Conservation (phyloP, 1,140 invertebrate genomes). For the Leptonema lineaticorne region DNA sequence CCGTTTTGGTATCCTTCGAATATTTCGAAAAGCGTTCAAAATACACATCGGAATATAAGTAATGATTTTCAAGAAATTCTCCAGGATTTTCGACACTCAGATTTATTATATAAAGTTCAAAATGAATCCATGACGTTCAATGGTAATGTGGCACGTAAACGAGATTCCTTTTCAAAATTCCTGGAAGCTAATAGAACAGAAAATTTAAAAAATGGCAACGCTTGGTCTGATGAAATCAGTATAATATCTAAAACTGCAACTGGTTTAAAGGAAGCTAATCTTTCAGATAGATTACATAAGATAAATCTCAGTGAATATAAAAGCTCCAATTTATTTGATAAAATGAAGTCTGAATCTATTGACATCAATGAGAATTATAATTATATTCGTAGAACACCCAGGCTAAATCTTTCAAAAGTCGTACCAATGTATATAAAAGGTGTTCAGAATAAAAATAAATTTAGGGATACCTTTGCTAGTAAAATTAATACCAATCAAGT, state of each 20-base stretch:
- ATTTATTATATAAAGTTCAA: no score
- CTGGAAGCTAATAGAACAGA: neutral
- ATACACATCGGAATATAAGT: neutral
- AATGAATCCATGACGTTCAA: neutral
- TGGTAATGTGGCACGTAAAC: neutral
- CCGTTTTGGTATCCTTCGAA: slow-evolving; percentile 29
- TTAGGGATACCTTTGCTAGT: slow-evolving; percentile 28
- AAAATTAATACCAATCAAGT: slow-evolving; percentile 5
- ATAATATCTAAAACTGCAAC: neutral
- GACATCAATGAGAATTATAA: neutral
- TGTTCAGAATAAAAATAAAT: slow-evolving; percentile 28
- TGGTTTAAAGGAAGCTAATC: neutral
- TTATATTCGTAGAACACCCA: slow-evolving; percentile 2
- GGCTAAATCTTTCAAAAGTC: neutral
- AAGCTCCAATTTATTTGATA: neutral
- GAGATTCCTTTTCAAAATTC: neutral
- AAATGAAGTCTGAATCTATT: neutral
- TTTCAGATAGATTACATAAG: neutral
- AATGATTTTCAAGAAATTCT: neutral
- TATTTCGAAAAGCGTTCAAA: slow-evolving; percentile 26
- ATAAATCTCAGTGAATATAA: neutral
- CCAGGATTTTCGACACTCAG: neutral
- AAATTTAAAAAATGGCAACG: neutral
- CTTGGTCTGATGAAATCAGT: neutral
- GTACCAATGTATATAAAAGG: slow-evolving; percentile 34